Base-by-base conservation (phyloP, 2,113 vertebrate genomes). In the Passer domesticus region DNA sequence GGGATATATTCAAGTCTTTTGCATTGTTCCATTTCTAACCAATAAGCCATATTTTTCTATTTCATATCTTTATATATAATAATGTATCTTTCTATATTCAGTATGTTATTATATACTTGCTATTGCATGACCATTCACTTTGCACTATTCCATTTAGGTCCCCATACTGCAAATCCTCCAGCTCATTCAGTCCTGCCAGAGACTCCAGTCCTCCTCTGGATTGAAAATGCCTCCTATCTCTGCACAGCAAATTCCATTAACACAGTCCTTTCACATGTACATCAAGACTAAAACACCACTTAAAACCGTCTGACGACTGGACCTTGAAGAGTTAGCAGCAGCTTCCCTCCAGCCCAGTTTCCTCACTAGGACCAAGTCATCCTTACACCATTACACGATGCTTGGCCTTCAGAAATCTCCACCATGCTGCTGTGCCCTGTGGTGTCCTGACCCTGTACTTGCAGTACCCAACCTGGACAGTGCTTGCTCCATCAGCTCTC, bases 171-270 rank as follows among this genome's bases (percentile, higher is more conserved):
- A 90, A 75, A 82, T 27, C 46, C 33, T 55, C 33, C 68, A 80
- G 39, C 30, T 80, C 49, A 35, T 15, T 43, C 85, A 59, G 27
- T 28, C 27, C 55, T 27, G 46, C 4, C 1, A 63, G 17, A 68
- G 28, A 56, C 46, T 43, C 15, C 21, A 66, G 44, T 9, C 24
- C n/a, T 33, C 13, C 70, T 58, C 37, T 5, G 8, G 35, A 70
- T 0, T 37, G 28, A 79, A 2, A 4, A 41, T 0, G 10, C 8
- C 17, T n/a, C 30, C 10, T 55, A 81, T 18, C 35, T 28, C 35
- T 28, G 55, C 17, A 52, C 28, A 80, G 35, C 19, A 39, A 20
- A 73, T 60, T 46, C 60, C 59, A 43, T 33, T 59, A 63, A 11
- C 5, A 1, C 44, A 55, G 23, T 39, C 25, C 41, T 77, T 68